Base-by-base conservation (phyloP, 2,888 invertebrate genomes). In the Amphimallon solstitiale region DNA sequence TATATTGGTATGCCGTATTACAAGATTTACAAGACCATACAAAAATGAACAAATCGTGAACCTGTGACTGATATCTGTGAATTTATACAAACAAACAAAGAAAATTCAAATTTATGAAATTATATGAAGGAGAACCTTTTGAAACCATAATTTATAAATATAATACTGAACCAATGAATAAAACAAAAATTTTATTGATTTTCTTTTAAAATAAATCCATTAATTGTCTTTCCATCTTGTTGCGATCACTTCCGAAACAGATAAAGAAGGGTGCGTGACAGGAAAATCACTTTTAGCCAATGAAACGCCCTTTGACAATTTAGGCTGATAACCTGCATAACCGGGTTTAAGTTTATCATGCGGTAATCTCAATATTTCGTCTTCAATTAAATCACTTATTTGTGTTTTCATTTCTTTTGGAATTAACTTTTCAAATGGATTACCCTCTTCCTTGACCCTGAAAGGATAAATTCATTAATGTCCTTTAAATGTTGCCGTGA, bases 311-410 rank as follows among this genome's bases (percentile, higher is more conserved):
- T 70, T 62, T 9, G 80, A 70, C 12, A 78, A 45, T 49, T 67
- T 66, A 1, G 82, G 80, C 68, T 72, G 76, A 63, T 80, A 79
- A 19, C 82, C 83, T 4, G 76, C 72, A 69, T 82, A 83, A 4
- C 76, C 76, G 2, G 77, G 75, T 34, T 72, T 74, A n/a, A 75
- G 67, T 61, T 75, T 72, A 67, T 83, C 81, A 68, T 83, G 82
- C 9, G 80, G 74, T n/a, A 78, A 67, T 46, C 80, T 71, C 34
- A 83, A 67, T 66, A 76, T 75, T 49, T 83, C 77, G 6, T 76
- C 70, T 14, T 72, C 65, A 3, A 82, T 76, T 35, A 82, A 70
- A 5, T 74, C 64, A 4, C 72, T 66, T 29, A 83, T 80, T 63
- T 76, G 71, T 2, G 77, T 63, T 69, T 77, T 80, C 0, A 72